A percentile compares a stretch with the other conserved stretches of the same genome.
Evolutionary conservation across 2,888 invertebrate species (phyloP).

Genomic region (Volucella inflata): DNA sequence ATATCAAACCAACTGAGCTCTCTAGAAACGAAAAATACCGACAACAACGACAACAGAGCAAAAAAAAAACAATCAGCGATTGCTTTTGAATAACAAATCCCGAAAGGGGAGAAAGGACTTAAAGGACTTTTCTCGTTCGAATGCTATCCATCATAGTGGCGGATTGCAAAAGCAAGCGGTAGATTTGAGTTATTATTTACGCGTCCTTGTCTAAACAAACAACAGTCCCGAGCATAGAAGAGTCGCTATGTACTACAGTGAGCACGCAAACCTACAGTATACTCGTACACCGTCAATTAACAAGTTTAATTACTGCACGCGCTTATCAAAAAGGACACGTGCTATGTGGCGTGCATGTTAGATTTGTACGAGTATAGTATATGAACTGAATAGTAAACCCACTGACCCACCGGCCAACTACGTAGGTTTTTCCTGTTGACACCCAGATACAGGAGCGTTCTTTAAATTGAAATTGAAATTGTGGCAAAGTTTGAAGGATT

Average conservation of each 20-base stretch:
- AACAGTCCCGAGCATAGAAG: background rate
- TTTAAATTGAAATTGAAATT: slow-evolving; percentile 42
- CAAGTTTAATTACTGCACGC: slow-evolving; percentile 50
- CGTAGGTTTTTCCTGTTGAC: background rate
- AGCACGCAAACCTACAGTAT: slow-evolving; percentile 36
- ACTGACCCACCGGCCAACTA: background rate
- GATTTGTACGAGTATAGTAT: background rate
- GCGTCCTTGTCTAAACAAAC: slow-evolving; percentile 34
- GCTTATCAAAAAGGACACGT: slow-evolving; percentile 15
- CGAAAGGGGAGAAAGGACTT: background rate
- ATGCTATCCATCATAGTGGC: background rate
- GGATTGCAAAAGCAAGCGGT: too few species aligned
- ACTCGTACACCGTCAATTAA: slow-evolving; percentile 39
- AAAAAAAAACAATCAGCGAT: slow-evolving; percentile 10
- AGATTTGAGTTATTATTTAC: slow-evolving; percentile 10
- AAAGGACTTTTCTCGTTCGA: slow-evolving; percentile 1
- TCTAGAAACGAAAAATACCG: background rate
- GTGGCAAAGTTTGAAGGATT: background rate
- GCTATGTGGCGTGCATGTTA: background rate
- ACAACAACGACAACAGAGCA: background rate
- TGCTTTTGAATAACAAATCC: slow-evolving; percentile 46
- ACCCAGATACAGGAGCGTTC: background rate
- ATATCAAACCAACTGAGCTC: slow-evolving; percentile 10
- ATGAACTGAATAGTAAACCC: too few species aligned
- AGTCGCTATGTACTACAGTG: slow-evolving; percentile 1